phyloP scores from a whole-genome alignment of 2,797 vertebrate species.

The Odontamblyopus rebecca region DNA sequence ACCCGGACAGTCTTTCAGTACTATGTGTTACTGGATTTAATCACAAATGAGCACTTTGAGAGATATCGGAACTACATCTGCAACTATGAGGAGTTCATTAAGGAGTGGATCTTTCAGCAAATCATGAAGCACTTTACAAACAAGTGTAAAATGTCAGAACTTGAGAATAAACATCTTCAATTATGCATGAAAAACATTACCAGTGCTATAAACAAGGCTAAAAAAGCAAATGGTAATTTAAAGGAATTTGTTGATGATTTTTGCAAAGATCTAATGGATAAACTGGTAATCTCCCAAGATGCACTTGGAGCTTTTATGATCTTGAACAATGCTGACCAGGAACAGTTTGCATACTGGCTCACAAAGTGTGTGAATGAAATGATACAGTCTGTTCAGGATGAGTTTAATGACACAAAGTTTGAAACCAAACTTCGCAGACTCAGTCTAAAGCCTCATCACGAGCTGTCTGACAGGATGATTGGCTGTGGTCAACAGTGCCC shows the following conservation, averaged over 20 bases:
- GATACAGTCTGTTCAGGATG: conserved; percentile 6
- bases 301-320: conserved; percentile 48
- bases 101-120: conserved; percentile 24
- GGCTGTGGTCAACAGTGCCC: conserved; percentile 74
- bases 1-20: conserved; percentile 45
- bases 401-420: conserved; percentile 3
- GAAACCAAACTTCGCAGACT: conserved; percentile 2
- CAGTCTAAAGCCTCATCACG: conserved; percentile 53
- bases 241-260: conserved; percentile 53
- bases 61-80: conserved; percentile 10
- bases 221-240: conserved; percentile 4
- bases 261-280: conserved; percentile 54
- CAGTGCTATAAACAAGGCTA: conserved; percentile 40
- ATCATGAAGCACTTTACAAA: conserved; percentile 35
- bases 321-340: conserved; percentile 50
- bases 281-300: conserved; percentile 58
- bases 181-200: conserved; percentile 36
- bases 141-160: background rate
- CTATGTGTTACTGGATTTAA: conserved; percentile 49
- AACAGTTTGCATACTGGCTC: conserved; percentile 57
- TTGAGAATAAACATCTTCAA: conserved; percentile 35
- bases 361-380: conserved; percentile 37
- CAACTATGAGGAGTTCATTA: conserved; percentile 41
- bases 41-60: background rate
- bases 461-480: conserved; percentile 59